Conservation (phyloP, 2,113 vertebrate genomes). For the Pardalotus punctatus region DNA sequence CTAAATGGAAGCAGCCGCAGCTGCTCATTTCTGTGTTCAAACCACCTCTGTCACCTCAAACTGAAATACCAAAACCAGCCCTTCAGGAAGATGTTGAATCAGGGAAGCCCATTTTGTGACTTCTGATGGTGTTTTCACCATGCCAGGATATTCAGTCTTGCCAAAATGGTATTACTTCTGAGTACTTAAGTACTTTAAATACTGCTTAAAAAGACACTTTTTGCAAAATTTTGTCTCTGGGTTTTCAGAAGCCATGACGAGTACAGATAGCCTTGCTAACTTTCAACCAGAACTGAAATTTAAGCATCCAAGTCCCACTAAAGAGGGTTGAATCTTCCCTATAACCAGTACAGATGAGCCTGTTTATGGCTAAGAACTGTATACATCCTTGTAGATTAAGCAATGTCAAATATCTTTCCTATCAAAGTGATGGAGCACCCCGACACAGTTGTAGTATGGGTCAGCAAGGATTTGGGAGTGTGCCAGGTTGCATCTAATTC, state of each 20-base stretch:
- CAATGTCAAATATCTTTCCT: not conserved
- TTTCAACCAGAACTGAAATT: not conserved
- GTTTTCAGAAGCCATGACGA: not conserved
- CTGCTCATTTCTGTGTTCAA: not conserved
- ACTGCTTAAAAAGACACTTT: not conserved
- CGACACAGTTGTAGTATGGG: not conserved
- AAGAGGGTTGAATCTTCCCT: not conserved
- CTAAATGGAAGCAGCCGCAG: not conserved
- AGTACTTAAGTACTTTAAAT: not conserved
- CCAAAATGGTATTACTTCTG: not conserved
- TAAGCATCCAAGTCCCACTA: not conserved
- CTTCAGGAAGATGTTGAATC: not conserved
- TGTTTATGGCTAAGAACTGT: not conserved
- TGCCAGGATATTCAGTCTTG: not conserved
- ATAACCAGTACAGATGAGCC: not conserved
- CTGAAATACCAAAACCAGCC: not conserved
- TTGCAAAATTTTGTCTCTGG: not conserved
- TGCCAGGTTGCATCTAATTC: not conserved
- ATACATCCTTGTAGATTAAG: not conserved
- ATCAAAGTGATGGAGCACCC: not conserved
- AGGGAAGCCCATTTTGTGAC: not conserved
- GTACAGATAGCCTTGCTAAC: not conserved
- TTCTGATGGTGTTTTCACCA: not conserved
- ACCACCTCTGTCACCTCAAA: fast-evolving
- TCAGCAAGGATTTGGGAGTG: not conserved